Conservation (phyloP, 2,797 vertebrate species). For the Rhinoraja longicauda region DNA sequence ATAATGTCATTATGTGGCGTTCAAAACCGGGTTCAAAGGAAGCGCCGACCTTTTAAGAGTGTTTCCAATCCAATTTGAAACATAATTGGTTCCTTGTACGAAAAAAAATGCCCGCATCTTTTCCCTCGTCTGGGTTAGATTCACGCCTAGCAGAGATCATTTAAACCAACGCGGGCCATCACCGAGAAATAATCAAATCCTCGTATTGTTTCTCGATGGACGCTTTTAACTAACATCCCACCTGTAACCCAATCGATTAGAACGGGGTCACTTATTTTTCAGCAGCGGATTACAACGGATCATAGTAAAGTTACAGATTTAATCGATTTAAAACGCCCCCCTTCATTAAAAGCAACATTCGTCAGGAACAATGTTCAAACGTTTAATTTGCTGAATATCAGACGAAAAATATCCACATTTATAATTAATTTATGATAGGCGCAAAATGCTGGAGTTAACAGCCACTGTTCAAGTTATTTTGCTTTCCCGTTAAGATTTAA, state of each 20-base stretch:
- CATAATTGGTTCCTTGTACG: not conserved
- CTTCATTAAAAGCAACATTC: too few relatives aligned
- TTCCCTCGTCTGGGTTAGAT: not conserved
- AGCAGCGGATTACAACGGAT: too few relatives aligned
- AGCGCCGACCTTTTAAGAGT: not conserved
- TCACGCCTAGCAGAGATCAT: not conserved
- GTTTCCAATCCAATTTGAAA: conserved; percentile 7
- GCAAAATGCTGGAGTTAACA: too few relatives aligned
- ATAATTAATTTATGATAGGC: too few relatives aligned
- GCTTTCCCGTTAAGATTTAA: not conserved
- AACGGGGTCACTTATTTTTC: too few relatives aligned
- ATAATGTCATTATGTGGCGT: not conserved
- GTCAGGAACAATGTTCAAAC: too few relatives aligned
- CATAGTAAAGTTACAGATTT: too few relatives aligned
- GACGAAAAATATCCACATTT: too few relatives aligned
- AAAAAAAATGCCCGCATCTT: too few relatives aligned
- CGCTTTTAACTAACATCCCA: not conserved
- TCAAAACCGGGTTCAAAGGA: conserved; percentile 8
- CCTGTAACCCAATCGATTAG: not conserved
- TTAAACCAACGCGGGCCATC: not conserved
- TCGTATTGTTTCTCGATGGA: not conserved
- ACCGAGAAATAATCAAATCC: not conserved
- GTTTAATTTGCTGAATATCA: too few relatives aligned
- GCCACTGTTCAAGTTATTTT: too few relatives aligned
- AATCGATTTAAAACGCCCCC: too few relatives aligned